These are phyloP conservation scores for Emydura subglobosa DNA, from an alignment of 2,113 vertebrate genomes.

Conservation along the genomic window DNA sequence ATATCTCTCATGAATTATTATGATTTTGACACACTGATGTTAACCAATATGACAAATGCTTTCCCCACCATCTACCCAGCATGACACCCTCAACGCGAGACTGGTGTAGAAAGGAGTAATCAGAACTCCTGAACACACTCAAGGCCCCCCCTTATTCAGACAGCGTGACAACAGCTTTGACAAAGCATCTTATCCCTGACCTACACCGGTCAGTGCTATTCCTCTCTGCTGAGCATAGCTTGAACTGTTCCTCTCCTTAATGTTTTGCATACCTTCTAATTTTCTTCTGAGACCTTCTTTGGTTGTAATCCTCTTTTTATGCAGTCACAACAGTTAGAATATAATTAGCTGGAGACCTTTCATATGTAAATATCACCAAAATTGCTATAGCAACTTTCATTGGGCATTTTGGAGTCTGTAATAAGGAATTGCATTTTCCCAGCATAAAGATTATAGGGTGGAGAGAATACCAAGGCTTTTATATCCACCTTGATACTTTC, in stretches of 20 bases:
- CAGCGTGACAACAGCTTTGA: neutral
- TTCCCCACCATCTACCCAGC: no score
- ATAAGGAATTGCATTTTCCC: neutral
- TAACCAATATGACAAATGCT: no score
- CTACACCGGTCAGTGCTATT: neutral
- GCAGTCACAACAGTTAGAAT: neutral
- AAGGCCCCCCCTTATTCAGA: no score
- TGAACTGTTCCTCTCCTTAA: neutral
- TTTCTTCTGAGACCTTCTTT: neutral
- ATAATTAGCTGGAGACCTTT: constrained; percentile 5
- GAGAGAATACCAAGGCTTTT: neutral
- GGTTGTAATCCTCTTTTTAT: neutral
- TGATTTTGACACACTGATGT: no score
- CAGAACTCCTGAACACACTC: no score
- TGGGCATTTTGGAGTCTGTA: neutral
- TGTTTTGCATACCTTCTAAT: constrained; percentile 24
- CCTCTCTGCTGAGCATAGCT: neutral
- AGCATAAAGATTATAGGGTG: neutral
- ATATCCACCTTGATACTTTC: constrained; percentile 8
- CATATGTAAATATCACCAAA: constrained; percentile 27
- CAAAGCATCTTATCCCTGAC: constrained; percentile 4
- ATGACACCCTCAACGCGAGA: no score
- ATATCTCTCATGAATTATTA: no score
- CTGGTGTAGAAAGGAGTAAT: no score
- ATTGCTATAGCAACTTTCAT: constrained; percentile 8